A percentile compares a stretch with the other conserved stretches of the same genome.
Conservation (phyloP, 2,888 invertebrate species). For the Asteroscopus sphinx region DNA sequence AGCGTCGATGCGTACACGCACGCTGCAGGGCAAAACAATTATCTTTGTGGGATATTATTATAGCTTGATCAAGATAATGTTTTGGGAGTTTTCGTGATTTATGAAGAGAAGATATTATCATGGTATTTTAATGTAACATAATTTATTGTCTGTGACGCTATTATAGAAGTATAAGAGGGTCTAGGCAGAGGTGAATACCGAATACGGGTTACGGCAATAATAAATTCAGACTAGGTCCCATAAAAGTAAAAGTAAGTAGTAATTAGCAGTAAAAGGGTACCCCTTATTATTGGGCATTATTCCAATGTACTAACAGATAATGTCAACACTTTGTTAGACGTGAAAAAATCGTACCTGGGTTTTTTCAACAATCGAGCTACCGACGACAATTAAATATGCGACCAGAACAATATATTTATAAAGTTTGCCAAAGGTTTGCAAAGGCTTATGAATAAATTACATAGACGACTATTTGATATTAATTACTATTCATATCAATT, state of each 20-base stretch:
- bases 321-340: too few species aligned
- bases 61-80: conserved; percentile 5
- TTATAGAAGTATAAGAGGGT: too few species aligned
- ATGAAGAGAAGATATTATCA: not conserved
- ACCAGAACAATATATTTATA: conserved; percentile 1
- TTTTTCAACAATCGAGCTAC: not conserved
- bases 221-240: too few species aligned
- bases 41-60: conserved; percentile 14
- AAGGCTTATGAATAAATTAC: too few species aligned
- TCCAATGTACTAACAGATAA: too few species aligned
- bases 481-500: conserved; percentile 35
- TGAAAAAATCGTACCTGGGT: not conserved
- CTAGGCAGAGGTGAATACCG: too few species aligned
- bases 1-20: conserved; percentile 25
- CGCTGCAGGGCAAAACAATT: conserved; percentile 19
- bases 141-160: too few species aligned
- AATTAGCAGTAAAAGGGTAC: too few species aligned
- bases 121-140: not conserved
- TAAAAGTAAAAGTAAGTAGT: too few species aligned
- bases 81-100: not conserved
- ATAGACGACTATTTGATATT: conserved; percentile 22
- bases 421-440: too few species aligned
- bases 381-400: not conserved
- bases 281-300: too few species aligned
- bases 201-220: too few species aligned